These are phyloP conservation scores for Apis dorsata DNA, from an alignment of 1,140 invertebrate genomes.

Conservation along the genomic window DNA sequence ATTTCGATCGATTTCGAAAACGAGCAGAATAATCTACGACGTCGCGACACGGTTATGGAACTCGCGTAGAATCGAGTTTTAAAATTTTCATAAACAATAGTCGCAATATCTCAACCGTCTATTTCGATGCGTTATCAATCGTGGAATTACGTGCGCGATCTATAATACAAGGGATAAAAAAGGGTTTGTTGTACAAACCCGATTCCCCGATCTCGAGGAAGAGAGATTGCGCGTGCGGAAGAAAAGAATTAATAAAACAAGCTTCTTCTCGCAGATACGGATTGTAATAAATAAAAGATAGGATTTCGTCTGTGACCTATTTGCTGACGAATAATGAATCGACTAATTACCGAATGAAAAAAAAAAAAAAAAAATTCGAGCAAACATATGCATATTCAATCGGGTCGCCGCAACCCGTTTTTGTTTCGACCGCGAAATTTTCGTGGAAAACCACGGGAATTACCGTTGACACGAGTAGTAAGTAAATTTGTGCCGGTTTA, in stretches of 20 bases:
- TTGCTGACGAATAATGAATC: background rate
- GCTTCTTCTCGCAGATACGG: background rate
- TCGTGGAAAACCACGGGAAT: background rate
- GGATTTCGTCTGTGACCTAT: constrained; percentile 32
- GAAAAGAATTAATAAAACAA: constrained; percentile 16
- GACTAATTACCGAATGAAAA: background rate
- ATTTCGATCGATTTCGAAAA: constrained; percentile 17
- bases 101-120: background rate
- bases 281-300: constrained; percentile 36
- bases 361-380: background rate
- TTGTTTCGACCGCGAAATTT: background rate
- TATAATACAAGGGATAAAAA: background rate
- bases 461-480: background rate
- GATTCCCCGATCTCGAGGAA: background rate
- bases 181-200: background rate
- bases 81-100: constrained; percentile 15
- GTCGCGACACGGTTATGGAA: background rate
- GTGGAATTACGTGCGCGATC: background rate
- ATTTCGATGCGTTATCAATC: constrained; percentile 1
- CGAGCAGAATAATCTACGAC: background rate
- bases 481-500: background rate
- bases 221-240: background rate
- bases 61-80: background rate
- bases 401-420: too few species aligned
- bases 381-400: background rate